phyloP scores from a whole-genome alignment of 2,113 vertebrate species.

The Cervus canadensis region DNA sequence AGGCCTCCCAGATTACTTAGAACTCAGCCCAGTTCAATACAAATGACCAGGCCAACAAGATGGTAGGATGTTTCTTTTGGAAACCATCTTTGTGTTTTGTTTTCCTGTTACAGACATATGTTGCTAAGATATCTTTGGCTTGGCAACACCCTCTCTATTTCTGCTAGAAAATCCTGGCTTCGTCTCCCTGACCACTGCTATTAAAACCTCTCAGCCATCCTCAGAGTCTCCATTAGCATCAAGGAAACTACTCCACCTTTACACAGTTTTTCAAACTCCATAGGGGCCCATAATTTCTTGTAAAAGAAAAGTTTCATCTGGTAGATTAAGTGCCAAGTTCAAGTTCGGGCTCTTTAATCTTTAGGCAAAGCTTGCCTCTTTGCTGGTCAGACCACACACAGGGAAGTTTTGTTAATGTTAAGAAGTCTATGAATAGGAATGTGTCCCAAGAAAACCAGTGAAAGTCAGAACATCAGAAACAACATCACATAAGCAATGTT shows the following conservation, averaged over 20 bases:
- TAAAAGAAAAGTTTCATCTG: background rate
- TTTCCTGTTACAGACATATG: background rate
- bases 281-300: background rate
- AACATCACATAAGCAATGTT: background rate
- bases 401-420: background rate
- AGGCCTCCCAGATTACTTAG: background rate
- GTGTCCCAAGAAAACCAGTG: background rate
- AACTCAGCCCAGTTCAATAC: background rate
- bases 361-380: background rate
- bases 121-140: constrained; percentile 28
- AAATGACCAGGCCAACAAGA: background rate
- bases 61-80: background rate
- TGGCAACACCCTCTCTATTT: background rate
- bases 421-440: background rate
- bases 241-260: background rate
- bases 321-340: background rate
- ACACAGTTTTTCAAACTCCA: background rate
- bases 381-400: background rate
- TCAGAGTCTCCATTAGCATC: background rate
- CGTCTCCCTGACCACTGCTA: background rate
- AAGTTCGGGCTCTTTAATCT: background rate
- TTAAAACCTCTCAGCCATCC: background rate
- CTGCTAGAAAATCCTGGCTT: background rate
- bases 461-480: background rate
- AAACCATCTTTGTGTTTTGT: background rate